phyloP scores from a whole-genome alignment of 2,113 vertebrate genomes.

The Nerophis ophidion region DNA sequence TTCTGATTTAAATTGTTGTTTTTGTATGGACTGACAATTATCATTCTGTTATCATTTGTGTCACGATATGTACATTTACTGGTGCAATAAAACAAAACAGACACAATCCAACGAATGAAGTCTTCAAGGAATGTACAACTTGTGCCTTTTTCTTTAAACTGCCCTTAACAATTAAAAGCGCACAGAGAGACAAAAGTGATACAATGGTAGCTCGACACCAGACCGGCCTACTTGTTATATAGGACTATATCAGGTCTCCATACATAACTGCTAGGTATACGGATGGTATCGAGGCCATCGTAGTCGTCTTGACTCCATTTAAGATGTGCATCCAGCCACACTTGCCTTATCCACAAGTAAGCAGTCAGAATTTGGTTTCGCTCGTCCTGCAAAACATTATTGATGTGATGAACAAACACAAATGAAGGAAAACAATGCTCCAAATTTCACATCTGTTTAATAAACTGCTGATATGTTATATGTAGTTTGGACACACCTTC shows the following conservation, averaged over 20 bases:
- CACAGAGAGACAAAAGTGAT: neutral
- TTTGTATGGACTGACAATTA: too few species aligned
- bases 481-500: too few species aligned
- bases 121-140: conserved; percentile 43
- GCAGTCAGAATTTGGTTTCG: conserved; percentile 71
- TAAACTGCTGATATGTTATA: too few species aligned
- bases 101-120: conserved; percentile 46
- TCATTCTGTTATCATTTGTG: too few species aligned
- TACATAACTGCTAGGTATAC: conserved; percentile 85
- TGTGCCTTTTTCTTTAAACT: conserved; percentile 26
- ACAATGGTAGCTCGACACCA: conserved; percentile 46
- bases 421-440: too few species aligned
- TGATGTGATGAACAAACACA: too few species aligned
- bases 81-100: conserved; percentile 32
- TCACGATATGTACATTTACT: neutral
- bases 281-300: conserved; percentile 84
- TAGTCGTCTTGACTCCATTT: conserved; percentile 82
- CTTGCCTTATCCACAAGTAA: conserved; percentile 87
- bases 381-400: conserved; percentile 63
- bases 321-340: conserved; percentile 83
- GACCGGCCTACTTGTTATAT: conserved; percentile 86
- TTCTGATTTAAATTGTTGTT: too few species aligned
- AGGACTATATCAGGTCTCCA: conserved; percentile 90
- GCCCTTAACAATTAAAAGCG: neutral
- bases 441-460: too few species aligned